Base-by-base conservation (phyloP, 1,140 invertebrate genomes). In the Scaptomyza montana region DNA sequence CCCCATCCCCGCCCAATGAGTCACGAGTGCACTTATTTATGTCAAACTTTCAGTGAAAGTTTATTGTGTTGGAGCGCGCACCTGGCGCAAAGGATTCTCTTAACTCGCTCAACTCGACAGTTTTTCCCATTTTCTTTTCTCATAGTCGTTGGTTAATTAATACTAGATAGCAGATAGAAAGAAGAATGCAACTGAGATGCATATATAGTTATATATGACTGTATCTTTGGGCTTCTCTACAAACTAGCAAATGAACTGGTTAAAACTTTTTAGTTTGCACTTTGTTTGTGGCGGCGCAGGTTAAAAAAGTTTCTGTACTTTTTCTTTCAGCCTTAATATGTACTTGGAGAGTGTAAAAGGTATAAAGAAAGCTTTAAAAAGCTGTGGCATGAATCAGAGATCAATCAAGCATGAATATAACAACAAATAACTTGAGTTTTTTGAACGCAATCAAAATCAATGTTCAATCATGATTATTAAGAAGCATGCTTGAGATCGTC, bases 81-180 rank as follows among this genome's bases (percentile, higher is more conserved):
- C 77, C 80, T 84, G 76, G 39, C 30, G 30, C 30, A 49, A 68
- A 41, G 45, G 45, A 51, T 54, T 65, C 51, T 36, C 36, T 50
- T 39, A 72, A 68, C 72, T 68, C 60, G 47, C 60, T 54, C 60
- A 70, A 59, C 67, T 64, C 57, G 53, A 51, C 77, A 73, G 65
- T 49, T 69, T 64, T 56, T 60, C 21, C 21, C 21, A 25, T 25
- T 25, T 25, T 51, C 41, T 30, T 16, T 49, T 62, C 65, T 46
- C 33, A 47, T 41, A 9, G n/a, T 51, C 13, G 45, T 57, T 71
- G 62, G 68, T 80, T 86, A 86, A 86, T 86, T 86, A 86, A 85
- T 85, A 78, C 60, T 28, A 62, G 41, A 33, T 33, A 21, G 28
- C 36, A 43, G 54, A 54, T 65, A 71, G 36, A 7, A 45, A 19